These are phyloP conservation scores for Entelurus aequoreus DNA, from an alignment of 2,113 vertebrate genomes.

Conservation along the genomic window DNA sequence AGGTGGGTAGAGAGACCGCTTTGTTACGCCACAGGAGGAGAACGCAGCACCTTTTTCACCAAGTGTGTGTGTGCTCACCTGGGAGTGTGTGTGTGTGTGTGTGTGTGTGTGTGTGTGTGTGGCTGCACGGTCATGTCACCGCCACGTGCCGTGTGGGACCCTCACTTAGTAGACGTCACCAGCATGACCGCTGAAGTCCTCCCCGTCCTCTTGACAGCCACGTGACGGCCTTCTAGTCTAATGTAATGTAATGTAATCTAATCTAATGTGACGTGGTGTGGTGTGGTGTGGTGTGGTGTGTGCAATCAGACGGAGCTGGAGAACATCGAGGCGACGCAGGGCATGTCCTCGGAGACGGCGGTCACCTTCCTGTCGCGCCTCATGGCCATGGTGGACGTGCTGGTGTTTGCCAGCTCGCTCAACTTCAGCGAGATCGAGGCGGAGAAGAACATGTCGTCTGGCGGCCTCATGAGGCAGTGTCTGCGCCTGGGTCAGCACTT, in stretches of 20 bases:
- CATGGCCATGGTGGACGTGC: slow-evolving; percentile 98
- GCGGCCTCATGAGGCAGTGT: slow-evolving; percentile 96
- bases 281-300: too few species aligned
- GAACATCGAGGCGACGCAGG: slow-evolving; percentile 97
- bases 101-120: too few species aligned
- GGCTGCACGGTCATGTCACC: too few species aligned
- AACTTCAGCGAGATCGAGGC: slow-evolving; percentile 99
- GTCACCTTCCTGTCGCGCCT: slow-evolving; percentile 95
- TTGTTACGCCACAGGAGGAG: slow-evolving; percentile 49
- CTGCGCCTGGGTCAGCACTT: slow-evolving; percentile 86
- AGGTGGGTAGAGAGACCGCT: slow-evolving; percentile 68
- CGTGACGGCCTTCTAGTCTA: too few species aligned
- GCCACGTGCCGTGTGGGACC: too few species aligned
- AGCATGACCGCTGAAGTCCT: too few species aligned
- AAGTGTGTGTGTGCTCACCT: slow-evolving; percentile 37
- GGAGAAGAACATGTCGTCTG: slow-evolving; percentile 99
- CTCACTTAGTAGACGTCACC: too few species aligned
- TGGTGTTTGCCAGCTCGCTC: slow-evolving; percentile 97
- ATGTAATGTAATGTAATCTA: too few species aligned
- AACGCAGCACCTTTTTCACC: slow-evolving; percentile 59
- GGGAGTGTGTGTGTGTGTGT: too few species aligned
- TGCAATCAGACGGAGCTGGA: slow-evolving; percentile 87
- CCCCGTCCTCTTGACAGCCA: too few species aligned
- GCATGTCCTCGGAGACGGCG: slow-evolving; percentile 97
- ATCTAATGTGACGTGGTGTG: too few species aligned